Conservation (phyloP, 2,888 invertebrate genomes). For the Ceraclea dissimilis region DNA sequence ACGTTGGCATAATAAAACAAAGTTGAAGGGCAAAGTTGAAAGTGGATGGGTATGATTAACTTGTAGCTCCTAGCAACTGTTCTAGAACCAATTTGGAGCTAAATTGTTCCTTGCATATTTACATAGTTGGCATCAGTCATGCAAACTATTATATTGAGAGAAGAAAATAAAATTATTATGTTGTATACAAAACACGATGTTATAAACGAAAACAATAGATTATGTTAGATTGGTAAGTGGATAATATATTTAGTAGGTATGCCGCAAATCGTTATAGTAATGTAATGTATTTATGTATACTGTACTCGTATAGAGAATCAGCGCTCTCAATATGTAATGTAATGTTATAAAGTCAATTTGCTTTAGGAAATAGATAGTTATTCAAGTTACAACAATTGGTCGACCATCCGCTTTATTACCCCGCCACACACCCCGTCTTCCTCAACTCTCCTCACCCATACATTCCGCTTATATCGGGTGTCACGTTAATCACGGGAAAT, state of each 20-base stretch:
- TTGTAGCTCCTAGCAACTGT: too few relatives aligned
- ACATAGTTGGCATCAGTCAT: too few relatives aligned
- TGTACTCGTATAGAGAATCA: conserved; percentile 3
- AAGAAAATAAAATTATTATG: too few relatives aligned
- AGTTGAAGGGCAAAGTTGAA: too few relatives aligned
- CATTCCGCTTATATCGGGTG: background rate
- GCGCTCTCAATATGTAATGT: conserved; percentile 6
- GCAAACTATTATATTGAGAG: too few relatives aligned
- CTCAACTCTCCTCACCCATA: background rate
- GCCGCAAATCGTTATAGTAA: background rate
- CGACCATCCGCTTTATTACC: conserved; percentile 20
- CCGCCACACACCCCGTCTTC: conserved; percentile 7
- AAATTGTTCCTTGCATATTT: too few relatives aligned
- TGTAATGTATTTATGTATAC: background rate
- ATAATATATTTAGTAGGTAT: background rate
- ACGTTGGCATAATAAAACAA: too few relatives aligned
- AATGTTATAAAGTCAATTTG: conserved; percentile 26
- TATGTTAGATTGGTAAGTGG: too few relatives aligned
- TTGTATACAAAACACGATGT: too few relatives aligned
- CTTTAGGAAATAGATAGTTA: conserved; percentile 26
- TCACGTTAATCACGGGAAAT: background rate
- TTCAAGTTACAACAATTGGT: conserved; percentile 25
- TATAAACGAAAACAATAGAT: too few relatives aligned
- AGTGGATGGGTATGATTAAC: too few relatives aligned
- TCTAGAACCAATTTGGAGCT: too few relatives aligned